These are phyloP conservation scores for Pectinophora gossypiella DNA, from an alignment of 1,140 invertebrate species.

Conservation along the genomic window DNA sequence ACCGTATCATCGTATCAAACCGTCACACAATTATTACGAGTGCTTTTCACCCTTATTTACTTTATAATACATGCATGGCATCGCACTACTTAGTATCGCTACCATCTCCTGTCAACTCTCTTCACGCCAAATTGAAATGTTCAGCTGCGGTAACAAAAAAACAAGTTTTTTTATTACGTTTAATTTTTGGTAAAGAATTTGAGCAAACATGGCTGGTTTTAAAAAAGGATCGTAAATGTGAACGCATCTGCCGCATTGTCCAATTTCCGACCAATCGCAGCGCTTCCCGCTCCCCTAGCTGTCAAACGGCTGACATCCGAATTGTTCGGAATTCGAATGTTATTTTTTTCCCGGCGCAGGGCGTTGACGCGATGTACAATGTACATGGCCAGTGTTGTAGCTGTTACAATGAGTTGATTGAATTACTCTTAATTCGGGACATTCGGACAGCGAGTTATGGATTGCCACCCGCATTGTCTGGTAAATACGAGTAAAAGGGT, in stretches of 20 bases:
- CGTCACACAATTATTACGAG: slow-evolving; percentile 22
- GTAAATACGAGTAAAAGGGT: slow-evolving; percentile 35
- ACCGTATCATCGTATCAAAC: slow-evolving; percentile 18
- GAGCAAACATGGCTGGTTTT: slow-evolving; percentile 55
- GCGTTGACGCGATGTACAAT: slow-evolving; percentile 41
- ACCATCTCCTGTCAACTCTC: slow-evolving; percentile 36
- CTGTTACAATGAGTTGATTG: slow-evolving; percentile 67
- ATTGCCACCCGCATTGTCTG: slow-evolving; percentile 56
- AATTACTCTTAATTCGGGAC: slow-evolving; percentile 54
- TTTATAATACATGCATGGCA: slow-evolving; percentile 17
- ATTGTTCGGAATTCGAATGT: slow-evolving; percentile 41
- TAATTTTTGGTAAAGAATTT: slow-evolving; percentile 30
- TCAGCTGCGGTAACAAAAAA: slow-evolving; percentile 50
- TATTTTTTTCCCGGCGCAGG: slow-evolving; percentile 45
- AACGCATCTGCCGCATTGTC: slow-evolving; percentile 68
- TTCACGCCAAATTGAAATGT: slow-evolving; percentile 40
- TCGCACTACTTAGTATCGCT: slow-evolving; percentile 29
- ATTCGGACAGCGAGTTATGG: slow-evolving; percentile 37
- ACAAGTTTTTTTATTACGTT: background rate
- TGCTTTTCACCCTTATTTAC: slow-evolving; percentile 24
- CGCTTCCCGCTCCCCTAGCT: slow-evolving; percentile 62
- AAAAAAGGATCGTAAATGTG: slow-evolving; percentile 28
- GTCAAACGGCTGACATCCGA: slow-evolving; percentile 49
- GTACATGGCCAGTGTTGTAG: slow-evolving; percentile 53
- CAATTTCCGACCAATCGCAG: slow-evolving; percentile 60